Conservation (phyloP, 2,113 vertebrate genomes). For the rat (Rattus norvegicus) region DNA sequence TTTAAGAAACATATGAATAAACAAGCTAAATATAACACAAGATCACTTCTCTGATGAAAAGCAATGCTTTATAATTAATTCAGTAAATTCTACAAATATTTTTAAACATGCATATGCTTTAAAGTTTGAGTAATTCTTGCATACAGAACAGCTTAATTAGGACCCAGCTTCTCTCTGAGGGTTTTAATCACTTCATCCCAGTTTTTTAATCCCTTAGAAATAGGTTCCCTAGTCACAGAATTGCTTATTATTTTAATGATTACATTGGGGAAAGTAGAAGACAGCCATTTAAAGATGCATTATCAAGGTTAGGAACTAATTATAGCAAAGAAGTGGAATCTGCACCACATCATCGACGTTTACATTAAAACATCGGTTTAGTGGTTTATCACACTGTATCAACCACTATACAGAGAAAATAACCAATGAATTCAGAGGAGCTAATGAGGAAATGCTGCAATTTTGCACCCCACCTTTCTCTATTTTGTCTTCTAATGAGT, state of each 20-base stretch:
- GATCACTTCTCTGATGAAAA: conserved; percentile 43
- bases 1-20: conserved; percentile 13
- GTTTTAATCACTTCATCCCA: conserved; percentile 52
- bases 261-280: conserved; percentile 28
- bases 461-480: background rate
- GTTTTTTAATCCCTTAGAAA: background rate
- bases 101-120: conserved; percentile 27
- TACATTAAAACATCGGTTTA: background rate
- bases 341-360: background rate
- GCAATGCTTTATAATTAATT: conserved; percentile 59
- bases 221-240: conserved; percentile 52
- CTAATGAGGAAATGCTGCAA: background rate
- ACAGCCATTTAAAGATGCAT: conserved; percentile 20
- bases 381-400: conserved; percentile 7
- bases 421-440: background rate
- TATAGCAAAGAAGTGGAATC: background rate
- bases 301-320: conserved; percentile 65
- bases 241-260: conserved; percentile 64
- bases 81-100: conserved; percentile 45
- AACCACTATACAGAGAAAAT: background rate
- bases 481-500: background rate
- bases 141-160: conserved; percentile 25
- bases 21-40: conserved; percentile 37
- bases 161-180: background rate
- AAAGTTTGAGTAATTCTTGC: conserved; percentile 48